These are phyloP conservation scores for Tragelaphus strepsiceros DNA, from an alignment of 2,113 vertebrate genomes.

Conservation along the genomic window DNA sequence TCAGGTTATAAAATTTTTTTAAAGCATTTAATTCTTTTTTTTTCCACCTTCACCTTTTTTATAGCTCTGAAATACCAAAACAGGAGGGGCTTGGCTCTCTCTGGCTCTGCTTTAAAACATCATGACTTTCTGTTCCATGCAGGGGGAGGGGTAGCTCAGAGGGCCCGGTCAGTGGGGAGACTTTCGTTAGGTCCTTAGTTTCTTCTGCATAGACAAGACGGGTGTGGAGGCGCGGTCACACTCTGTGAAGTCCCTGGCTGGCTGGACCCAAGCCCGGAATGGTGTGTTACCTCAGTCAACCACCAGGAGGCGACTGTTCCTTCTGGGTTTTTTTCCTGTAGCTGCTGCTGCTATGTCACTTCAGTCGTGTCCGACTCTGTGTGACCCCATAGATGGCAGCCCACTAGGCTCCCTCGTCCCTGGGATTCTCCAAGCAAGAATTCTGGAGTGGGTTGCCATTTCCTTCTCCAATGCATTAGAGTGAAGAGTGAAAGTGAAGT, in stretches of 20 bases:
- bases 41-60: not conserved
- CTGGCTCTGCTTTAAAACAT: not conserved
- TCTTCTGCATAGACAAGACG: not conserved
- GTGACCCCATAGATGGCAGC: too few relatives aligned
- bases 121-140: not conserved
- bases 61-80: not conserved
- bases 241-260: not conserved
- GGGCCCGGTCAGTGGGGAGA: not conserved
- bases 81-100: not conserved
- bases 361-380: too few relatives aligned
- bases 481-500: too few relatives aligned
- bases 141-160: not conserved
- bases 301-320: not conserved
- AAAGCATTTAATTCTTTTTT: not conserved
- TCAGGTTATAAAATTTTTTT: not conserved
- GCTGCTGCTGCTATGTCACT: too few relatives aligned
- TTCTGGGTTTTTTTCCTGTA: not conserved
- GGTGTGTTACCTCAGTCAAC: not conserved
- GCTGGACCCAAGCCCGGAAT: not conserved
- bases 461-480: too few relatives aligned
- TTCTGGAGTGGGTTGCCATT: too few relatives aligned
- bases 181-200: not conserved
- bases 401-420: too few relatives aligned
- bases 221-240: not conserved
- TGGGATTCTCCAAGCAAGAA: too few relatives aligned